These are phyloP conservation scores for Chionodraco myersi DNA, from an alignment of 2,113 vertebrate genomes.

Conservation along the genomic window DNA sequence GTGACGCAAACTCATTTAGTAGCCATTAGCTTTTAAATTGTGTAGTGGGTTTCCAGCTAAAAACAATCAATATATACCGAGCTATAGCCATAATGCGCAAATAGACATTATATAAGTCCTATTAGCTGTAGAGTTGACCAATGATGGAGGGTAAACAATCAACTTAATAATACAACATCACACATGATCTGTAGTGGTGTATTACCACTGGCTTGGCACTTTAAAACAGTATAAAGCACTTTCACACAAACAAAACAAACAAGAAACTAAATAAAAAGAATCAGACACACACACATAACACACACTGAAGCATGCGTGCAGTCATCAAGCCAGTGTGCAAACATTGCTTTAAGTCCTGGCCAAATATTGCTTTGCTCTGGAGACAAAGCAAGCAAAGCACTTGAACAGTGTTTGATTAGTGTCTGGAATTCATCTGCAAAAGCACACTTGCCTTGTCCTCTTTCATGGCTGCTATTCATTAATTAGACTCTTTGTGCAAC, in stretches of 20 bases:
- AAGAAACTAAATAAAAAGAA: conserved; percentile 32
- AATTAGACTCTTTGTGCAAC: conserved; percentile 96
- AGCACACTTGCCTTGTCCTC: conserved; percentile 89
- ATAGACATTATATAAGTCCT: neutral
- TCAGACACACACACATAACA: conserved; percentile 54
- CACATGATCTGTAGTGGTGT: conserved; percentile 28
- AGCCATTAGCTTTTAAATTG: neutral
- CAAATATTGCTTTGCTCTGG: conserved; percentile 62
- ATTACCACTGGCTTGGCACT: conserved; percentile 17
- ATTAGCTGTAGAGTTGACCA: neutral
- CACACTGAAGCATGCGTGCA: conserved; percentile 61
- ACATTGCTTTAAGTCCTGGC: conserved; percentile 59
- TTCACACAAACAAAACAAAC: conserved; percentile 3
- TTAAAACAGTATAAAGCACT: conserved; percentile 15
- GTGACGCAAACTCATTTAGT: neutral
- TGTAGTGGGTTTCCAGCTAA: neutral
- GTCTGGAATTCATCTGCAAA: conserved; percentile 92
- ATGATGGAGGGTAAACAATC: conserved; percentile 49
- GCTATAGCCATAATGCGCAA: neutral
- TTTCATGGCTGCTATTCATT: conserved; percentile 92
- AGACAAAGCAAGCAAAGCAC: conserved; percentile 80
- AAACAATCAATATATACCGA: neutral
- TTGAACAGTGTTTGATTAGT: conserved; percentile 89
- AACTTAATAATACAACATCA: conserved; percentile 24
- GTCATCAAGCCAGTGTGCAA: conserved; percentile 56